Percentiles rank a stretch among this genome's conserved stretches.
Evolutionary conservation across 2,888 invertebrate species (phyloP).

Genomic region (Eupithecia abbreviata): DNA sequence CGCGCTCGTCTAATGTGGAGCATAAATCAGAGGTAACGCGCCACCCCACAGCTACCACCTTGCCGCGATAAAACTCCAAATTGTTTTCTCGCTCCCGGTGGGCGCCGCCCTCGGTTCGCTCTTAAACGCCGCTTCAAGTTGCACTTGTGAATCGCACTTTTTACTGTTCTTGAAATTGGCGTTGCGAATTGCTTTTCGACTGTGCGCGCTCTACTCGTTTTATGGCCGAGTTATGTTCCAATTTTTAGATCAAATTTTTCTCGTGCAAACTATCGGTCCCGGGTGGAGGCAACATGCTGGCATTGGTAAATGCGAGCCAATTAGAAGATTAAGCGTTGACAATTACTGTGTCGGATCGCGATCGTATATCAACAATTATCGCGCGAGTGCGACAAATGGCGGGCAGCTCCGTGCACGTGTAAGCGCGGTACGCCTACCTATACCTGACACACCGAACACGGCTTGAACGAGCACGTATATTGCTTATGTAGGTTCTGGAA

Average conservation of each 20-base stretch:
- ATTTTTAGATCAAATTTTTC: constrained; percentile 59
- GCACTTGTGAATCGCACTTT: constrained; percentile 84
- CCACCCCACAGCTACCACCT: constrained; percentile 63
- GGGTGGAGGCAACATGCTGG: constrained; percentile 71
- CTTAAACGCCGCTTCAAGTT: constrained; percentile 83
- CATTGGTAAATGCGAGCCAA: constrained; percentile 83
- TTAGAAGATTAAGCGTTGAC: constrained; percentile 85
- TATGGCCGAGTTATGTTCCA: constrained; percentile 52
- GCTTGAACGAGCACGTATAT: constrained; percentile 22
- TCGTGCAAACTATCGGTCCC: constrained; percentile 63
- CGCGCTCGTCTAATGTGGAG: constrained; percentile 69
- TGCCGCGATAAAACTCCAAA: constrained; percentile 81
- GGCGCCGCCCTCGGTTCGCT: constrained; percentile 82
- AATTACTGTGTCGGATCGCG: constrained; percentile 81
- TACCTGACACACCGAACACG: constrained; percentile 46
- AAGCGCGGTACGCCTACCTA: constrained; percentile 59
- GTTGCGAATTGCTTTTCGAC: constrained; percentile 78
- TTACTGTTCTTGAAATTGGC: constrained; percentile 82
- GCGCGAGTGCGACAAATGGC: constrained; percentile 82
- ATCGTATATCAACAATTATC: constrained; percentile 84
- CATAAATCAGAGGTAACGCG: constrained; percentile 80
- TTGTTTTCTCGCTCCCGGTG: constrained; percentile 83
- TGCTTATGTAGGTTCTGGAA: constrained; percentile 3
- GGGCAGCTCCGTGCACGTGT: constrained; percentile 66
- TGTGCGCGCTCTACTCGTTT: constrained; percentile 63